A percentile compares a stretch with the other conserved stretches of the same genome.
phyloP scores from a whole-genome alignment of 2,888 invertebrate species.

The Protonemura montana region DNA sequence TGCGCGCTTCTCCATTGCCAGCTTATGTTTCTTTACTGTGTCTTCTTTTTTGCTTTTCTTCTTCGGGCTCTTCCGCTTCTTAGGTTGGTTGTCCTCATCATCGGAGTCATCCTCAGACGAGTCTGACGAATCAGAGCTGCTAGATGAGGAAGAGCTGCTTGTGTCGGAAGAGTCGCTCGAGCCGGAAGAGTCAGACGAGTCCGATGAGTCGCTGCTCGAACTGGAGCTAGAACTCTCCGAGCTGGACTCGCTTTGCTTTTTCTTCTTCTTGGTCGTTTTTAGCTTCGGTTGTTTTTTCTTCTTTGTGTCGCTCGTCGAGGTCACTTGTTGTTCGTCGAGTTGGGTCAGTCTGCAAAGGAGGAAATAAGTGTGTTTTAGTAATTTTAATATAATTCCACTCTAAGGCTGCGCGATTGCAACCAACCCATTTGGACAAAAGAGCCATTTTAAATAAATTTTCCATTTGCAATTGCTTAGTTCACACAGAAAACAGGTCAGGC shows the following conservation, averaged over 20 bases:
- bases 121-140: conserved; percentile 21
- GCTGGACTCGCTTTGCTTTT: conserved; percentile 26
- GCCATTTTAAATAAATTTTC: too few relatives aligned
- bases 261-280: conserved; percentile 21
- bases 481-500: too few relatives aligned
- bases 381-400: not conserved
- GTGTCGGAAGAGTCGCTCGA: conserved; percentile 33
- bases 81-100: not conserved
- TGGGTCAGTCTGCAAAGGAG: conserved; percentile 1
- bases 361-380: not conserved
- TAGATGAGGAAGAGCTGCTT: conserved; percentile 21
- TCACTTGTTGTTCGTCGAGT: conserved; percentile 31
- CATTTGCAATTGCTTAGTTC: too few relatives aligned
- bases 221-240: conserved; percentile 15
- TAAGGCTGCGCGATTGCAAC: too few relatives aligned
- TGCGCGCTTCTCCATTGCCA: not conserved
- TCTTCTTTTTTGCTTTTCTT: not conserved
- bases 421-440: too few relatives aligned
- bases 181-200: not conserved
- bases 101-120: not conserved
- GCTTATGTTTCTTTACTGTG: not conserved
- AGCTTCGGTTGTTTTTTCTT: not conserved
- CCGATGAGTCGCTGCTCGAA: conserved; percentile 9
- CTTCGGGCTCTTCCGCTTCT: conserved; percentile 1
- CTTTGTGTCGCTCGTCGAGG: not conserved